These are phyloP conservation scores for Coptotermes formosanus DNA, from an alignment of 1,140 invertebrate genomes.

Conservation along the genomic window DNA sequence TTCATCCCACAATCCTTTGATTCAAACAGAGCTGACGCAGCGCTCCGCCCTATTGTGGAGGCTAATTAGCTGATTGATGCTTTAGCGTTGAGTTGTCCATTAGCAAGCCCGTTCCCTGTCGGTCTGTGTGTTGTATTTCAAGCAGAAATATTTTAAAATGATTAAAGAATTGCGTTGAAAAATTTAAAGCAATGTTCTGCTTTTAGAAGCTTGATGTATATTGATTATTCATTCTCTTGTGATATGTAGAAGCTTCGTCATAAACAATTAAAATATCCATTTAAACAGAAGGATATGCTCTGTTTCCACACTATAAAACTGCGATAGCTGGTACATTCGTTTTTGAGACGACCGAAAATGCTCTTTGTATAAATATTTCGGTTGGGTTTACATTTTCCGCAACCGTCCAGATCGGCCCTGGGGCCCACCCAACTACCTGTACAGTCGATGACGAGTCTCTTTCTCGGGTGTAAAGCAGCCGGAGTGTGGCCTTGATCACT, in stretches of 20 bases:
- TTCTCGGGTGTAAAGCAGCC: too few species aligned
- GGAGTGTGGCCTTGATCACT: too few species aligned
- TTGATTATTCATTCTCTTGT: slow-evolving; percentile 5
- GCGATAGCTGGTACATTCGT: not conserved
- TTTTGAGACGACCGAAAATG: too few species aligned
- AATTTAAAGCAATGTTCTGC: not conserved
- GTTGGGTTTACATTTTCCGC: too few species aligned
- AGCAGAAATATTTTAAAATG: slow-evolving; percentile 11
- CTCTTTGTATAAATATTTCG: too few species aligned
- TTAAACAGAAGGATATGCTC: not conserved
- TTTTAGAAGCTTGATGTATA: slow-evolving; percentile 11
- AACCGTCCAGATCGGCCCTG: too few species aligned
- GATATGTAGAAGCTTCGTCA: not conserved
- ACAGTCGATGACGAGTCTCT: too few species aligned
- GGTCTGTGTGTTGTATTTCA: not conserved
- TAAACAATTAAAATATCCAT: not conserved
- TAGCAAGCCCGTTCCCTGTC: not conserved
- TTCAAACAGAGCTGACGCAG: not conserved
- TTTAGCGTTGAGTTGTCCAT: too few species aligned
- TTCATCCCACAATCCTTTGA: not conserved
- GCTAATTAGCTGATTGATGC: slow-evolving; percentile 14
- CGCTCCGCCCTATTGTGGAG: not conserved
- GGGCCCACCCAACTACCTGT: too few species aligned
- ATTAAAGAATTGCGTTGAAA: not conserved
- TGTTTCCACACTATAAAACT: not conserved